Conservation (phyloP, 2,797 vertebrate species). For the Cynopterus sphinx region DNA sequence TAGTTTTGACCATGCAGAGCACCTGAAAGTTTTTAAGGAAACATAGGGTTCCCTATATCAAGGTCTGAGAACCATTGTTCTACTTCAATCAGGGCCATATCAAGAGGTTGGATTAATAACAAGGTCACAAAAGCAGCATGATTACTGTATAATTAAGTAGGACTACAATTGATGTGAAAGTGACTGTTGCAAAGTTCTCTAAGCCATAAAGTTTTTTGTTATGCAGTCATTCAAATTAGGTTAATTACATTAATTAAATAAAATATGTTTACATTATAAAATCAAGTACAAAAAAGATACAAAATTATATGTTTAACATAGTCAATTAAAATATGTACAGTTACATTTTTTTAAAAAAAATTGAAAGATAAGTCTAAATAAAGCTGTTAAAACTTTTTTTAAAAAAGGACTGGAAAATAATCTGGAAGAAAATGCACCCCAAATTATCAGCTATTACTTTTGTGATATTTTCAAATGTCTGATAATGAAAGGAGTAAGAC, state of each 20-base stretch:
- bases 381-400: neutral
- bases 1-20: neutral
- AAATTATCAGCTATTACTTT: neutral
- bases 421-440: neutral
- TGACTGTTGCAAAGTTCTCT: neutral
- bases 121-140: neutral
- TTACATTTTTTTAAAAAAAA: neutral
- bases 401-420: neutral
- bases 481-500: neutral
- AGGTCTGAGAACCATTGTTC: neutral
- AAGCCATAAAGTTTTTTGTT: neutral
- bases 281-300: neutral
- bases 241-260: neutral
- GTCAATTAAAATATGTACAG: conserved; percentile 4
- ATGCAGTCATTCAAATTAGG: neutral
- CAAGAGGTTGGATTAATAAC: neutral
- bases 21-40: neutral
- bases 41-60: neutral
- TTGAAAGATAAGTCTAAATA: neutral
- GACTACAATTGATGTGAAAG: neutral
- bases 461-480: neutral
- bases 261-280: conserved; percentile 1
- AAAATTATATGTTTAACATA: neutral
- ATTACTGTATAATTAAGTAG: neutral
- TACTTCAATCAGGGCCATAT: neutral